Evolutionary conservation across 2,113 vertebrate species (phyloP).

Genomic region (Helogale parvula): DNA sequence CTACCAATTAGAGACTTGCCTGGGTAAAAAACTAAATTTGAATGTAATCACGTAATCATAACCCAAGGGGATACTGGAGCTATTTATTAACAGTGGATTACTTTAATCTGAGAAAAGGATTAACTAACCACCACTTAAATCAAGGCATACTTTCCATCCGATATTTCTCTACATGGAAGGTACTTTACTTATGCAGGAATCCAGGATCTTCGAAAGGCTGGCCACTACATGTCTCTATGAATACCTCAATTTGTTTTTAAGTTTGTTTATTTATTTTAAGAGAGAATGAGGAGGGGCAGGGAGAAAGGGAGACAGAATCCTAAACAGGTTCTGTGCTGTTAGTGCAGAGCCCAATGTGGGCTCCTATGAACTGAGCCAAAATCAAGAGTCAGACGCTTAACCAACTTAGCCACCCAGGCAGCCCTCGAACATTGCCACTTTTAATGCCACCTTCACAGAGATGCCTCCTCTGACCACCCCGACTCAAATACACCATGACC

Average conservation of each 20-base stretch:
- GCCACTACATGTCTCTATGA: neutral
- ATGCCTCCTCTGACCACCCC: neutral
- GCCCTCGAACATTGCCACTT: neutral
- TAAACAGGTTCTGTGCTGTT: no score
- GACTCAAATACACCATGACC: neutral
- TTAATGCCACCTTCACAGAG: neutral
- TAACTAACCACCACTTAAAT: neutral
- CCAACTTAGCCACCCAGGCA: no score
- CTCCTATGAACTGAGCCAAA: no score
- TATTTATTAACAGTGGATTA: conserved; percentile 21
- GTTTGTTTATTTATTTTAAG: no score
- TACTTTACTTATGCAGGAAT: neutral
- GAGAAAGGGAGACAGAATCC: no score
- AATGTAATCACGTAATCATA: neutral
- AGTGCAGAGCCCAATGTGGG: no score
- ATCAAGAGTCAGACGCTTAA: no score
- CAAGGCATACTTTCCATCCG: neutral
- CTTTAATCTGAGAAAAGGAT: neutral
- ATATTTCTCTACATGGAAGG: neutral
- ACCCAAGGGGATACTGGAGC: neutral
- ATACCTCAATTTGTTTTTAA: neutral
- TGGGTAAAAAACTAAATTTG: neutral
- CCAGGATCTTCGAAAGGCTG: conserved; percentile 11
- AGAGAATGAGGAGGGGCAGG: no score
- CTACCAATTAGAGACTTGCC: neutral